These are phyloP conservation scores for Melitaea cinxia DNA, from an alignment of 1,140 invertebrate genomes.

Conservation along the genomic window DNA sequence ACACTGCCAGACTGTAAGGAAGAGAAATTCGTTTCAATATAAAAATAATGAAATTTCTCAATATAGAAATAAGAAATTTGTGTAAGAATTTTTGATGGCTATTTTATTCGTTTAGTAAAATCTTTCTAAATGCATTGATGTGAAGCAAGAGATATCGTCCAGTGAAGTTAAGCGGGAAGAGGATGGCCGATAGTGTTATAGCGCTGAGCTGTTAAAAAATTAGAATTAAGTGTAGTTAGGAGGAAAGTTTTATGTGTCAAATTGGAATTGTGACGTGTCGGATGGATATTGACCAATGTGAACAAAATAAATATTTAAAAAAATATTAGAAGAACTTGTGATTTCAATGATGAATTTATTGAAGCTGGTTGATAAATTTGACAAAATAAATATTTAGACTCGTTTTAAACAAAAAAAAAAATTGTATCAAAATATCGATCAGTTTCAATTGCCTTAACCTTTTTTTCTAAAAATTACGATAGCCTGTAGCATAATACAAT, in stretches of 20 bases:
- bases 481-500: background rate
- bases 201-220: constrained; percentile 33
- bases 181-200: constrained; percentile 39
- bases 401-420: too few relatives aligned
- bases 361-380: constrained; percentile 40
- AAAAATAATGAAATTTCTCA: constrained; percentile 40
- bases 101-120: constrained; percentile 70
- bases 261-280: constrained; percentile 68
- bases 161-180: constrained; percentile 38
- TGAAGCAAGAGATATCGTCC: constrained; percentile 44
- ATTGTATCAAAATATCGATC: background rate
- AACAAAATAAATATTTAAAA: constrained; percentile 72
- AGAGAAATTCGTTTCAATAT: constrained; percentile 41
- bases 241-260: constrained; percentile 52
- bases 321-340: constrained; percentile 51
- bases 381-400: background rate
- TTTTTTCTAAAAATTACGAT: background rate
- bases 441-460: constrained; percentile 42
- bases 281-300: constrained; percentile 74
- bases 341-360: constrained; percentile 32
- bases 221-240: constrained; percentile 55
- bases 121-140: constrained; percentile 44
- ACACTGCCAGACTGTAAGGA: constrained; percentile 71
- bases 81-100: constrained; percentile 77
- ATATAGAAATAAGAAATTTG: constrained; percentile 53